phyloP scores from a whole-genome alignment of 2,797 vertebrate species.

The Prunella strophiata region DNA sequence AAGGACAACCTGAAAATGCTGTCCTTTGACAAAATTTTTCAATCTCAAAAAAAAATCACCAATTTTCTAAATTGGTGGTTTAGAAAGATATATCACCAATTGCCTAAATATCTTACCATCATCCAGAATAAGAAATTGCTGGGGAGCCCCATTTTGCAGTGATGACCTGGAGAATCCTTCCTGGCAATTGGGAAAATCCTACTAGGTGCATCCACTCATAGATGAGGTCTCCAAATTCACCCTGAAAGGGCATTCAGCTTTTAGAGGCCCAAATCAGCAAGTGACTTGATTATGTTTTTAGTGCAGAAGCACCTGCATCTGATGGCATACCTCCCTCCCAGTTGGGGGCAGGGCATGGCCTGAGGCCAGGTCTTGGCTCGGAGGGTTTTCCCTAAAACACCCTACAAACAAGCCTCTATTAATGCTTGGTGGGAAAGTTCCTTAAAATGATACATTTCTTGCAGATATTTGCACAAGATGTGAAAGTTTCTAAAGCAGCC shows the following conservation, averaged over 20 bases:
- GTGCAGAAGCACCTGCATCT: not conserved
- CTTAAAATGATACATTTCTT: not conserved
- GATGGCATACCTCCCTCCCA: not conserved
- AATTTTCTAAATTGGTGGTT: not conserved
- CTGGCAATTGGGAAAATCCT: not conserved
- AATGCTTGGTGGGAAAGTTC: not conserved
- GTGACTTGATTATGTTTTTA: not conserved
- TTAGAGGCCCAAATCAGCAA: not conserved
- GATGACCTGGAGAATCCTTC: not conserved
- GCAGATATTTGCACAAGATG: not conserved
- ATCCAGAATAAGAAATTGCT: not conserved
- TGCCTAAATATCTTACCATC: not conserved
- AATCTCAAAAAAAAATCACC: no score
- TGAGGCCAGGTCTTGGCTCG: no score
- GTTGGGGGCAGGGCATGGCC: not conserved
- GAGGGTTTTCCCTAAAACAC: not conserved
- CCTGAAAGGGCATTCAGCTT: not conserved
- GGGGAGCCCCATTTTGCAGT: not conserved
- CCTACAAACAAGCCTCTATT: not conserved
- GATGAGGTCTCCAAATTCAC: not conserved
- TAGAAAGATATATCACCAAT: not conserved
- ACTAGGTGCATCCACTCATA: rapidly evolving
- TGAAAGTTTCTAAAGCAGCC: not conserved
- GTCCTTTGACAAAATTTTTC: no score
- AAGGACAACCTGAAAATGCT: not conserved